Evolutionary conservation across 2,113 vertebrate genomes (phyloP), one percentile per base, ranked within the genome.

Genomic region (Paralichthys olivaceus): DNA sequence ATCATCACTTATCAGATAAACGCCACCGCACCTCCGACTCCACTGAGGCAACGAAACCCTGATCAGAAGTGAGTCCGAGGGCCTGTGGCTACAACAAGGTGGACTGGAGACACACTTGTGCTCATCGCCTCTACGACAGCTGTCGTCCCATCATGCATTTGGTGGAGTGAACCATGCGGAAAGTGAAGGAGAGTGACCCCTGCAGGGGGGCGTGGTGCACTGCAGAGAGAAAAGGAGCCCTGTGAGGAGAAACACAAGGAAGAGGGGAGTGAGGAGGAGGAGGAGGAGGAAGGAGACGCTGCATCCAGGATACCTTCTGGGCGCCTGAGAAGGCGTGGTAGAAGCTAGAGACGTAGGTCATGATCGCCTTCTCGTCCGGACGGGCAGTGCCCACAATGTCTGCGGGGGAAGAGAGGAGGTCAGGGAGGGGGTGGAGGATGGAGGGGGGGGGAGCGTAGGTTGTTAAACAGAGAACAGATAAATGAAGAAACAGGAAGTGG

Each of bases 341-440:
- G 96, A 99, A 99, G 94, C 98, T 99, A 96, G 98, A 99, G 93
- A 99, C 97, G 80, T 99, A 99, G 94, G 98, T 99, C 98, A 99
- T 99, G 96, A 99, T 99, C 92, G 97, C 97, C 90, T 99, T 99
- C 94, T 99, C 97, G 81, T 99, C 98, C 9, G 98, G 98, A 79
- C 98, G 97, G 90, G 97, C 97, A 6, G 98, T 99, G 95, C 97
- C 97, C 81, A 99, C 97, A 84, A 99, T 99, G 95, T 99, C 98
- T 99, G 96, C 83, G 80, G 70, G 77, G 69, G 54, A 72, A 72
- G 73, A 80, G 61, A 55, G 72, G 70, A 40, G 64, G 84, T 69
- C 45, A 59, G 83, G 73, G 64, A 43, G 29, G 28, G 51, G 17
- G 65, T 59, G 22, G 60, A 40, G 34, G 4, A 14, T 28, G 32